Percentiles rank a stretch among this genome's conserved stretches.
phyloP scores from a whole-genome alignment of 2,113 vertebrate genomes.

The Phaetusa simplex region DNA sequence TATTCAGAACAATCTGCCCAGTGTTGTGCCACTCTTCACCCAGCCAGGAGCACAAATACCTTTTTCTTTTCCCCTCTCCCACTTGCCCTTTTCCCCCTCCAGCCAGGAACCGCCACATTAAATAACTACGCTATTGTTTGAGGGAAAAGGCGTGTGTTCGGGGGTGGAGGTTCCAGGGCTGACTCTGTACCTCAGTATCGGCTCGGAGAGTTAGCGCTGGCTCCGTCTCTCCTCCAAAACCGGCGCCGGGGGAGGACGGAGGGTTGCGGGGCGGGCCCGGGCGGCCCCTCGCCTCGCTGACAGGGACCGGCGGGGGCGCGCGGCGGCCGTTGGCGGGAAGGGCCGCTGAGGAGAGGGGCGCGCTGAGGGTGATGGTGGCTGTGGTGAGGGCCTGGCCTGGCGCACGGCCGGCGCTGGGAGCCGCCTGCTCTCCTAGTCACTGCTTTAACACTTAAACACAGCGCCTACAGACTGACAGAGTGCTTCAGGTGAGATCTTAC shows the following conservation, averaged over 20 bases:
- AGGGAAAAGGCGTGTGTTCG: background rate
- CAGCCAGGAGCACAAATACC: background rate
- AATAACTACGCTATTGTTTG: background rate
- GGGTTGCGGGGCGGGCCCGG: too few relatives aligned
- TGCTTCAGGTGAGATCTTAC: background rate
- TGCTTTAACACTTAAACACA: background rate
- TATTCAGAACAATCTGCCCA: background rate
- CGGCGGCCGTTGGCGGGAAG: background rate
- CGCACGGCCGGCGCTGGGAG: too few relatives aligned
- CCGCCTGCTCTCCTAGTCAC: background rate
- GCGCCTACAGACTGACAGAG: too few relatives aligned
- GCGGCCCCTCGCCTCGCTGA: background rate
- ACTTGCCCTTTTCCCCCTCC: background rate
- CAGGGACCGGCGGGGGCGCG: background rate
- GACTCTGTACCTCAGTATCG: background rate
- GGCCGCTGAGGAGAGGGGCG: too few relatives aligned
- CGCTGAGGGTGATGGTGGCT: background rate
- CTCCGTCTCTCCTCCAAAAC: background rate
- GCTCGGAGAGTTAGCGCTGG: background rate
- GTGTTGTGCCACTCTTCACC: background rate
- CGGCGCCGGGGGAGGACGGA: rapidly evolving
- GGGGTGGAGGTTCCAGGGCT: background rate
- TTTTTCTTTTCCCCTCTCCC: background rate
- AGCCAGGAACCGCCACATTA: background rate
- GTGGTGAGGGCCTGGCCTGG: rapidly evolving